Percentiles rank a stretch among this genome's conserved stretches.
These are phyloP conservation scores for Stenopsyche tienmushanensis DNA, from an alignment of 1,140 invertebrate species.

Conservation along the genomic window DNA sequence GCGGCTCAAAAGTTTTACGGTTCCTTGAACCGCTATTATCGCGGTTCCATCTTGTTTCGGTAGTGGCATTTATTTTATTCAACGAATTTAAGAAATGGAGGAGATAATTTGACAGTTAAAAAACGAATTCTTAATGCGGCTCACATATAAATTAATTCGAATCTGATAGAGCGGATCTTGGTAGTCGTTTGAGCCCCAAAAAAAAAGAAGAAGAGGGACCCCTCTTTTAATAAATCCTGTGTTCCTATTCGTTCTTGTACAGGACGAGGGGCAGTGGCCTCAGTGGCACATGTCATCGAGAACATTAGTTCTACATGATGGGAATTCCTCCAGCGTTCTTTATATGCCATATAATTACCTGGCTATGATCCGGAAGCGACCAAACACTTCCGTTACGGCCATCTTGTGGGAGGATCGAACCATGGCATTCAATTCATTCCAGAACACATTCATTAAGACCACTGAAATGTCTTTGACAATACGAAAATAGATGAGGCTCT, in stretches of 20 bases:
- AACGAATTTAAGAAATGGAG: constrained; percentile 19
- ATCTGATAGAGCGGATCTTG: constrained; percentile 18
- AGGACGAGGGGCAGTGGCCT: neutral
- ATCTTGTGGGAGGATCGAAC: constrained; percentile 21
- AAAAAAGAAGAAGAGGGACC: neutral
- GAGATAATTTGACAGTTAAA: constrained; percentile 9
- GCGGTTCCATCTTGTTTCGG: constrained; percentile 30
- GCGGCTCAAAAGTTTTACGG: constrained; percentile 28
- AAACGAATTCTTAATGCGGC: constrained; percentile 15
- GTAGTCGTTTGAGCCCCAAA: neutral
- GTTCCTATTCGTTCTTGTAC: neutral
- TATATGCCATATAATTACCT: too few species aligned
- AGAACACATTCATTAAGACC: too few species aligned
- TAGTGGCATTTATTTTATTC: constrained; percentile 31
- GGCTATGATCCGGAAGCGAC: constrained; percentile 20
- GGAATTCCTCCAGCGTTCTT: neutral
- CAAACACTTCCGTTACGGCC: constrained; percentile 22
- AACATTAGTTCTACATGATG: constrained; percentile 2
- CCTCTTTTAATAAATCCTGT: too few species aligned
- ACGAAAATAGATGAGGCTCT: too few species aligned
- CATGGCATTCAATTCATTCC: neutral
- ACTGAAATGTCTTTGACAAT: too few species aligned
- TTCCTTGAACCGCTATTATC: constrained; percentile 30
- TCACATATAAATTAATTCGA: constrained; percentile 36
- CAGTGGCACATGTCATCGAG: constrained; percentile 2